Evolutionary conservation across 2,888 invertebrate genomes (phyloP), one percentile per base, ranked within the genome.

Genomic region (Athetis lepigone): DNA sequence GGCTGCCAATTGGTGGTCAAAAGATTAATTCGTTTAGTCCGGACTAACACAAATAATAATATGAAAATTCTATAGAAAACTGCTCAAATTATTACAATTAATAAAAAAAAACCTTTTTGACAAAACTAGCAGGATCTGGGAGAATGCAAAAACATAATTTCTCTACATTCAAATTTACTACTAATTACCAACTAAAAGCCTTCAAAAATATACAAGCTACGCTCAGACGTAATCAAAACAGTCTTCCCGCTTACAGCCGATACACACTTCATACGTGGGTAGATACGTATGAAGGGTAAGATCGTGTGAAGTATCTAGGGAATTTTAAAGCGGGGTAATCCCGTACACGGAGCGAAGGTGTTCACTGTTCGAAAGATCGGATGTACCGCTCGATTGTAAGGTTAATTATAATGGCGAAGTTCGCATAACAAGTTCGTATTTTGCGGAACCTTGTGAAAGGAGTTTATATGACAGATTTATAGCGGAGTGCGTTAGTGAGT

Each of bases 301-400:
- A 81, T 78, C 78, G 76, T 79, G 75, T 73, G 80, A 68, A 63
- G 61, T 81, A 85, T 81, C 80, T 71, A 52, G 85, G 84, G 85
- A 83, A 83, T 85, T 85, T 84, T 81, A 82, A 84, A 86, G 79
- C 83, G 78, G 61, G 62, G 77, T 81, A 77, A 84, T 83, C 77
- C 59, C 55, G 51, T 52, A 52, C 62, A 72, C 74, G 70, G 75
- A 78, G 66, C 69, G 49, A 36, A 70, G 64, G 73, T 74, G 67
- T 59, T 69, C 61, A 36, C 56, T 61, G 46, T 54, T 62, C 39
- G 25, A 65, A 52, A 59, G 58, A 67, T 74, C 57, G 49, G 56
- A 39, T 45, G 56, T 61, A 58, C 36, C 36, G n/a, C 42, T 25
- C 19, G 40, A 58, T 62, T 58, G 58, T 19, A 23, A 43, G 47